Base-by-base conservation (phyloP, 1,140 invertebrate species). In the Phenacoccus solenopsis region DNA sequence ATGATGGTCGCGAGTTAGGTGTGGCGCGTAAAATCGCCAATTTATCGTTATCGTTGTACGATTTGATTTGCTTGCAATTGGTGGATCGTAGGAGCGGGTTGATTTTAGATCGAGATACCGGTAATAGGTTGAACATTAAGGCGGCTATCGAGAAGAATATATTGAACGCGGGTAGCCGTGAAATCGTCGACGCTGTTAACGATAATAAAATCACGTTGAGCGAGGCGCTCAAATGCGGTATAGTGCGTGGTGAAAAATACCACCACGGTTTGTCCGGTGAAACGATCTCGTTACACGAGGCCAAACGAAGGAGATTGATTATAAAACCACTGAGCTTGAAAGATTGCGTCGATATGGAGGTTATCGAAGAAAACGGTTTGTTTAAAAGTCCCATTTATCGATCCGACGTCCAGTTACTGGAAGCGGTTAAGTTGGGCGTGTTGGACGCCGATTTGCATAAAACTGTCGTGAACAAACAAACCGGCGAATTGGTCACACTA, bases 301-400 rank as follows among this genome's bases (percentile, higher is more conserved):
- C 95, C 32, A 82, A 87, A 70, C 84, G 86, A 72, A 83, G 89
- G 70, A 84, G 88, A 67, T 80, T 93, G 28, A 90, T 98, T 71
- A 84, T 87, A 22, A 94, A 92, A 81, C 94, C 94, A 0, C 85
- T 94, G 80, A 93, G 92, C 7, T 81, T 98, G 5, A 92, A 94
- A 80, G 93, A 96, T 74, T 86, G 89, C 71, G 84, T 86, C 74
- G 90, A 94, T 77, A 82, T 88, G 73, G 87, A 90, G 73, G 80
- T 94, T 67, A 83, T 95, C 73, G 89, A 92, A 75, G 86, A 88
- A 68, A 83, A 86, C 71, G 88, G 88, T 68, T 85, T 84, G 74
- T 89, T 98, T 70, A 82, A 85, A 25, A 93, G 94, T 76, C 88
- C 90, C 1, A 83, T 88, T 67, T 89, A 90, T 73, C 85, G 86